A percentile compares a stretch with the other conserved stretches of the same genome.
phyloP scores from a whole-genome alignment of 2,113 vertebrate species.

The Aspiorhynchus laticeps region DNA sequence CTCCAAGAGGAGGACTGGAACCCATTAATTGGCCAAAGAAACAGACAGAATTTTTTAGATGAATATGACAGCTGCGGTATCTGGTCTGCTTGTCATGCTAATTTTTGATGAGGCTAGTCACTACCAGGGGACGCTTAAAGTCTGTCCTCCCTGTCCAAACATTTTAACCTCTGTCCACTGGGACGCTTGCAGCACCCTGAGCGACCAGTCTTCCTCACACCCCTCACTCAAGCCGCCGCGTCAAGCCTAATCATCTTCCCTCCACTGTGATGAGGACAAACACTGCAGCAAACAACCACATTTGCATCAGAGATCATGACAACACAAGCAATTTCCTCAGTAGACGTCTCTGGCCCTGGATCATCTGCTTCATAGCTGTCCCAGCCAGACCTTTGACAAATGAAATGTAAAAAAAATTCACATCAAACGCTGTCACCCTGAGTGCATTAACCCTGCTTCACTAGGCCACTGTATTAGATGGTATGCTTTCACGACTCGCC shows the following conservation, averaged over 20 bases:
- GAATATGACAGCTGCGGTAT: neutral
- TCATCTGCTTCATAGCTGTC: neutral
- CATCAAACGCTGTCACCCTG: neutral
- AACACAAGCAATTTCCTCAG: neutral
- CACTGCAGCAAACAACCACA: slow-evolving; percentile 2
- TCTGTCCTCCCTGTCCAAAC: slow-evolving; percentile 34
- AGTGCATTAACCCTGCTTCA: slow-evolving; percentile 27
- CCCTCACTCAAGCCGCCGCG: neutral
- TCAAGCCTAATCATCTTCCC: slow-evolving; percentile 19
- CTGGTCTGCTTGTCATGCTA: neutral
- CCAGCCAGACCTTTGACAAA: neutral
- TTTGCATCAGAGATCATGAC: neutral
- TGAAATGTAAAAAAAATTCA: neutral
- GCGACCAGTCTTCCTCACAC: slow-evolving; percentile 6
- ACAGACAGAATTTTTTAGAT: neutral
- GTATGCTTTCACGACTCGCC: slow-evolving; percentile 6
- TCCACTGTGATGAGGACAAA: slow-evolving; percentile 12
- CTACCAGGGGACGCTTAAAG: slow-evolving; percentile 1
- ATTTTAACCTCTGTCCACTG: slow-evolving; percentile 24
- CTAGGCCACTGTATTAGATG: neutral
- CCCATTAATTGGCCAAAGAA: neutral
- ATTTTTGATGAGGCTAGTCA: slow-evolving; percentile 17
- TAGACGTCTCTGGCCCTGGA: neutral
- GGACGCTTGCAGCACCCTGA: neutral
- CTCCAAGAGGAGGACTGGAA: neutral